These are phyloP conservation scores for Drosophila anomelani DNA, from an alignment of 2,888 invertebrate genomes.

Conservation along the genomic window DNA sequence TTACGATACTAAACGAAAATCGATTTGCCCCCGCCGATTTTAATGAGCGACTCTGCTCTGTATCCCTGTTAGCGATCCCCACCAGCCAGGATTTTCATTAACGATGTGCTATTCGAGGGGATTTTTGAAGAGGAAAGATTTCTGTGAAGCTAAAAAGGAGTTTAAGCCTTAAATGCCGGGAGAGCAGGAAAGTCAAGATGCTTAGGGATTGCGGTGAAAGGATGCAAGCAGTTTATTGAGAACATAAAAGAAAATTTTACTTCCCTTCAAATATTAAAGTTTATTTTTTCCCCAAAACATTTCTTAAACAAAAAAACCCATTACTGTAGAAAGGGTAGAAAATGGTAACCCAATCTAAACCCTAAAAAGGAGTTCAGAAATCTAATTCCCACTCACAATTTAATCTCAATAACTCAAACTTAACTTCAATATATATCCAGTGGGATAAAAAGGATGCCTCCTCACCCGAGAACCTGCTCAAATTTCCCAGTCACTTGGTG, in stretches of 20 bases:
- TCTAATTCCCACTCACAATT: constrained; percentile 23
- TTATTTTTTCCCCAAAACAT: not conserved
- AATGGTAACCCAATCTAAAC: constrained; percentile 2
- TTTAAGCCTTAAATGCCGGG: constrained; percentile 27
- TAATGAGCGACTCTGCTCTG: constrained; percentile 39
- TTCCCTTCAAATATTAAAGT: not conserved
- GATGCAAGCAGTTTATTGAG: not conserved
- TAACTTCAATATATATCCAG: not conserved
- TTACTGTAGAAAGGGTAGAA: not conserved
- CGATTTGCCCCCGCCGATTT: constrained; percentile 66
- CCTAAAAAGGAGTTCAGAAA: constrained; percentile 17
- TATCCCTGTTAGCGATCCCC: not conserved
- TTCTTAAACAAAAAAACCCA: not conserved
- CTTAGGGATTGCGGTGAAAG: not conserved
- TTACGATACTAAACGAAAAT: constrained; percentile 80
- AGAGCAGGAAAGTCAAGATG: constrained; percentile 4
- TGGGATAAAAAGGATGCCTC: constrained; percentile 22
- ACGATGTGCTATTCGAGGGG: constrained; percentile 58
- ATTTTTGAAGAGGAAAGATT: constrained; percentile 21
- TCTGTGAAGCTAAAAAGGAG: constrained; percentile 9
- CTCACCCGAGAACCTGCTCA: constrained; percentile 4
- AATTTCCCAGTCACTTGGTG: constrained; percentile 32
- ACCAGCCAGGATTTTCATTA: constrained; percentile 60
- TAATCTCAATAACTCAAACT: constrained; percentile 22
- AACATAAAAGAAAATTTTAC: not conserved